A percentile compares a stretch with the other conserved stretches of the same genome.
These are phyloP conservation scores for Pachliopta kotzebuea DNA, from an alignment of 2,888 invertebrate species.

Conservation along the genomic window DNA sequence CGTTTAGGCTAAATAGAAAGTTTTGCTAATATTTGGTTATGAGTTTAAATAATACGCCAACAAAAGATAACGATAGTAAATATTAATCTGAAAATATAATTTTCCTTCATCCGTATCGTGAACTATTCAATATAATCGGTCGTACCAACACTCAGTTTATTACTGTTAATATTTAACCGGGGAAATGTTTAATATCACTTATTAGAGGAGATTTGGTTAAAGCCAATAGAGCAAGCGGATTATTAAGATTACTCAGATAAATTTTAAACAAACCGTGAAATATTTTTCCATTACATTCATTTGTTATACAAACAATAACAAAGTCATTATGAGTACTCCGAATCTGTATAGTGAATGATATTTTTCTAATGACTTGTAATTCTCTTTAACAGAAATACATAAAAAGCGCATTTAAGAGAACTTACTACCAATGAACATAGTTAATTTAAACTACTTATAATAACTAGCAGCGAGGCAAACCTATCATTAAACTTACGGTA, in stretches of 20 bases:
- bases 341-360: too few species aligned
- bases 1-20: too few species aligned
- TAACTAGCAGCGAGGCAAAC: too few species aligned
- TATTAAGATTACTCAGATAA: conserved; percentile 6
- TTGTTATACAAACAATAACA: neutral
- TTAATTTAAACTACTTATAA: too few species aligned
- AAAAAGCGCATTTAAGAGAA: too few species aligned
- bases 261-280: conserved; percentile 5
- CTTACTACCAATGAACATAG: too few species aligned
- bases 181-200: conserved; percentile 4
- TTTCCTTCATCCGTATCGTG: neutral
- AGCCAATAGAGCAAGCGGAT: conserved; percentile 10
- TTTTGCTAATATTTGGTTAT: neutral
- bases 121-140: conserved; percentile 10
- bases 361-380: too few species aligned
- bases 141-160: conserved; percentile 1
- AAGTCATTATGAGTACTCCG: neutral
- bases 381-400: too few species aligned
- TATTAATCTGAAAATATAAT: neutral
- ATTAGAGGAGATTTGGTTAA: conserved; percentile 12
- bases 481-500: too few species aligned
- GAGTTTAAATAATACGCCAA: neutral
- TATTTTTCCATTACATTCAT: conserved; percentile 2
- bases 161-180: conserved; percentile 5
- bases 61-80: neutral